Evolutionary conservation across 2,797 vertebrate species (phyloP), one percentile per base, ranked within the genome.

Genomic region (Lagocephalus sceleratus): DNA sequence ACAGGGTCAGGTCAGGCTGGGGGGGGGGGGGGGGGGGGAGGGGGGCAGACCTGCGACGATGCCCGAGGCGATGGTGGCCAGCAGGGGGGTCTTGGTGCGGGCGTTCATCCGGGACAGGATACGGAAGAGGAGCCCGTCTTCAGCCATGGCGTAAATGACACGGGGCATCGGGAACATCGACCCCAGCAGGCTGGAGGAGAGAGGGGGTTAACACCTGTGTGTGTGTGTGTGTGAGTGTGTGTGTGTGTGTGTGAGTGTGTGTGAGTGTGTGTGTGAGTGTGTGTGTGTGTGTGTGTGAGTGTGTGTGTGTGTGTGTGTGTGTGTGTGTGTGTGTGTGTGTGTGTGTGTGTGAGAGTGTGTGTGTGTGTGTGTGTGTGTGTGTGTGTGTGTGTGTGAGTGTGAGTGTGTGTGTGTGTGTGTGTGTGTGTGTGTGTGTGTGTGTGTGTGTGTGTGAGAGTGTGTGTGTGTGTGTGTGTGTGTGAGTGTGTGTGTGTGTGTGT

Each of bases 81-180:
- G 70, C n/a, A 98, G 60, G 15, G 97, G 96, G 0, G 95, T 99
- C 76, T 89, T 96, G 0, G 94, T 95, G 61, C 89, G 87, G 1
- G 63, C 7, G 66, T 95, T 92, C 42, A 97, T 91, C 20, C 1
- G 87, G 60, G 93, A 94, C 60, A 98, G 89, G 42, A 47, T 52
- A 6, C 86, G 91, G 81, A 99, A 98, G 60, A 99, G 93, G 63
- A 98, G 90, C 2, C 96, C 95, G 0, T 99, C 97, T 55, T 98
- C 94, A 0, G 96, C 96, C 97, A 99, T 99, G 21, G 96, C 94
- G 0, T 95, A 97, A 81, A 99, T 97, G 19, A 99, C 94, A 0
- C 96, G 93, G 14, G 96, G 97, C 96, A 98, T 98, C 9, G 97
- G 97, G 68, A 98, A 98, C 95, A 99, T 99, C 17, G 94, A 95